Evolutionary conservation across 1,140 invertebrate species (phyloP).

Genomic region (Mycetomoellerius zeteki): DNA sequence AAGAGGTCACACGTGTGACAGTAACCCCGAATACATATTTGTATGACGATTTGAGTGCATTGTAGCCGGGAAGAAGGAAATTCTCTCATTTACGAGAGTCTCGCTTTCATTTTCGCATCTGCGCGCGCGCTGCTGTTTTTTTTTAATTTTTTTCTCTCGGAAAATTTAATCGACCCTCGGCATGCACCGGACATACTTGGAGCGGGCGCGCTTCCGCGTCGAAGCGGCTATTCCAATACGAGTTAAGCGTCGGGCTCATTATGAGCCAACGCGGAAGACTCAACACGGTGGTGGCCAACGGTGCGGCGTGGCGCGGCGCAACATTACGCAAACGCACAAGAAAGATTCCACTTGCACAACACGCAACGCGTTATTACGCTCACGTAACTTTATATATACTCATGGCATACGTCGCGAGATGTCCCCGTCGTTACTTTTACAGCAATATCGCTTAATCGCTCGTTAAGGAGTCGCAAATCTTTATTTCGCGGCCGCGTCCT

Average conservation of each 20-base stretch:
- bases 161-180: conserved; percentile 22
- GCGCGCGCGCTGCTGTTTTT: not conserved
- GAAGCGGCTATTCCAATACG: conserved; percentile 37
- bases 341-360: conserved; percentile 64
- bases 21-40: conserved; percentile 20
- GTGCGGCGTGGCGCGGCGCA: not conserved
- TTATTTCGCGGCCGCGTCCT: conserved; percentile 31
- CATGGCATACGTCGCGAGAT: not conserved
- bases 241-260: conserved; percentile 39
- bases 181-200: not conserved
- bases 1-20: conserved; percentile 42
- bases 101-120: not conserved
- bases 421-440: not conserved
- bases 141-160: not conserved
- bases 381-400: conserved; percentile 45
- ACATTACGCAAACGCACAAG: conserved; percentile 58
- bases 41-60: not conserved
- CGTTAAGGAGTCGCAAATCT: conserved; percentile 22
- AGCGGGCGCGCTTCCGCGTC: conserved; percentile 31
- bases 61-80: not conserved
- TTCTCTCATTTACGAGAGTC: no score
- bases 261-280: conserved; percentile 60
- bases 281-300: not conserved
- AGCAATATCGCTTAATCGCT: conserved; percentile 8
- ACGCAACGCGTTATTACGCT: conserved; percentile 48